These are phyloP conservation scores for Protula sp. DNA, from an alignment of 2,888 invertebrate genomes.

Conservation along the genomic window DNA sequence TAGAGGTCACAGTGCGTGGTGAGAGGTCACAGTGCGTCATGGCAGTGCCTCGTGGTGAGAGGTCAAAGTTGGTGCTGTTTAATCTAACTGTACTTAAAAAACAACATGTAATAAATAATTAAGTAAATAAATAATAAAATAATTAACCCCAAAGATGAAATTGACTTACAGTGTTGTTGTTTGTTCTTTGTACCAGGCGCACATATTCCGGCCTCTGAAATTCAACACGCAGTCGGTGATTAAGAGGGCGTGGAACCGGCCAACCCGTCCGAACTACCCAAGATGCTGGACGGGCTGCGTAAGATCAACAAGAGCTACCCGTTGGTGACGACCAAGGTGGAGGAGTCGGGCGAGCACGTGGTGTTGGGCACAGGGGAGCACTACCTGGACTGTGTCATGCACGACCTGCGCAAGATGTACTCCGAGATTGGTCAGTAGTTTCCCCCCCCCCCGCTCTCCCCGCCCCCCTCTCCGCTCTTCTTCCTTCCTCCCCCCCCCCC, in stretches of 20 bases:
- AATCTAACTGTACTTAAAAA: too few species aligned
- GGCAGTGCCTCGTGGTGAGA: too few species aligned
- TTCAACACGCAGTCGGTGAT: conserved; percentile 98
- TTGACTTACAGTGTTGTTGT: background rate
- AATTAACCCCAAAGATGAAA: background rate
- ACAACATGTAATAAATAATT: too few species aligned
- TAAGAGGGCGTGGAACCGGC: conserved; percentile 99
- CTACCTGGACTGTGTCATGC: conserved; percentile 99
- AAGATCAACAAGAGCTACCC: conserved; percentile 99
- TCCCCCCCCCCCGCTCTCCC: too few species aligned
- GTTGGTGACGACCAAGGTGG: conserved; percentile 80
- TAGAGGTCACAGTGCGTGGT: too few species aligned
- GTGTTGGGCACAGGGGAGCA: conserved; percentile 96
- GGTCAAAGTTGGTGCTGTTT: too few species aligned
- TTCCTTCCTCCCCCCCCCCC: too few species aligned
- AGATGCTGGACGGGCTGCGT: conserved; percentile 96
- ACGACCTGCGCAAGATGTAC: conserved; percentile 96
- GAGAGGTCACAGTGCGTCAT: too few species aligned
- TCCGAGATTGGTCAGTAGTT: conserved; percentile 81
- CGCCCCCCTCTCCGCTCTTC: too few species aligned
- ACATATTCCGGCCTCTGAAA: conserved; percentile 91
- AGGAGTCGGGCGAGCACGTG: conserved; percentile 98
- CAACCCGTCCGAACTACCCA: conserved; percentile 96
- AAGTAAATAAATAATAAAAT: background rate
- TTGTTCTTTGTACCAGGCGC: too few species aligned